Evolutionary conservation across 2,888 invertebrate genomes (phyloP).

Genomic region (Hydroisotoma schaefferi): DNA sequence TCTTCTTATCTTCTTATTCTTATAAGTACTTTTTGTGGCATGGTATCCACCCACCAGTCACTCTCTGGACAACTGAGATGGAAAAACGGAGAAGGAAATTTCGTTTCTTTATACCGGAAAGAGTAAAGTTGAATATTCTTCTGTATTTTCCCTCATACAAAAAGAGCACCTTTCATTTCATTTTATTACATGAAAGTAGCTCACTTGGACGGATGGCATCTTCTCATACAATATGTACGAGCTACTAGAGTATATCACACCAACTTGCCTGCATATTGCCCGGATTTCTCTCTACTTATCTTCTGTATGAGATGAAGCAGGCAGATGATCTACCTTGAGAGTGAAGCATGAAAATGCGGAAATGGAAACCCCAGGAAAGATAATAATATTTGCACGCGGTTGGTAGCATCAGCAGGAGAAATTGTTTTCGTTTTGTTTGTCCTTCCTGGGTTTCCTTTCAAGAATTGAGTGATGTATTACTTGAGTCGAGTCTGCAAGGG

Average conservation of each 20-base stretch:
- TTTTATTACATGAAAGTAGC: neutral
- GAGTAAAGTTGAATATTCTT: neutral
- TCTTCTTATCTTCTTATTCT: too few relatives aligned
- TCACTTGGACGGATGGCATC: neutral
- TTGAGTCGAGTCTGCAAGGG: conserved; percentile 9
- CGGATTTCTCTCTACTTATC: too few relatives aligned
- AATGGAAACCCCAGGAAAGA: conserved; percentile 13
- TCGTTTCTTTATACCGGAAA: neutral
- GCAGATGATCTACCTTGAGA: too few relatives aligned
- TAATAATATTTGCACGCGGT: conserved; percentile 11
- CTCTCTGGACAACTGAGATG: neutral
- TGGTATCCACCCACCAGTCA: neutral
- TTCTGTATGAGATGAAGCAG: too few relatives aligned
- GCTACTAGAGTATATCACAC: too few relatives aligned
- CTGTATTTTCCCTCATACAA: too few relatives aligned
- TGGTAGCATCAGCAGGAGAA: neutral
- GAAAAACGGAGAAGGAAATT: conserved; percentile 2
- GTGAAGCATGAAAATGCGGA: conserved; percentile 18
- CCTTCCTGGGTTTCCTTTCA: neutral
- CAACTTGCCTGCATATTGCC: too few relatives aligned
- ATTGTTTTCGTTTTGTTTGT: conserved; percentile 4
- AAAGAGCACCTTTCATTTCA: neutral
- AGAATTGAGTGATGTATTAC: conserved; percentile 3
- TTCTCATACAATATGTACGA: too few relatives aligned
- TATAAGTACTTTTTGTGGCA: neutral